Percentiles rank a stretch among this genome's conserved stretches.
Conservation (phyloP, 2,113 vertebrate genomes). For the Chelonoidis abingdonii region DNA sequence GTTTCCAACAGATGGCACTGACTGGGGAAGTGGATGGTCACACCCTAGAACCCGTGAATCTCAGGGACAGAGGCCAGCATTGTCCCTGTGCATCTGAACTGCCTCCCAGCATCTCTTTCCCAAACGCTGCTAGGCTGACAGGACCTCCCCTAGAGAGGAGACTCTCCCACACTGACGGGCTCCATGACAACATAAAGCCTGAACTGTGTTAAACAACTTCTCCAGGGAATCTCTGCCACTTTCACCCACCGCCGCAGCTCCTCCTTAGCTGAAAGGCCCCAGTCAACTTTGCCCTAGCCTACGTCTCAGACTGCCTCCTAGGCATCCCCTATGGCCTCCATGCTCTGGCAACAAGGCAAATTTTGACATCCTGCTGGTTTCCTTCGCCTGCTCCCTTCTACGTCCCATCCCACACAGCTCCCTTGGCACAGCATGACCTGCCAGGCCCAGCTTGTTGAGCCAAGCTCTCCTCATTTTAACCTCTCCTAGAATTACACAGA, state of each 20-base stretch:
- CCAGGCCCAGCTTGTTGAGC: background rate
- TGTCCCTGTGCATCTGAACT: background rate
- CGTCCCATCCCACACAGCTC: background rate
- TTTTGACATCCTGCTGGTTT: background rate
- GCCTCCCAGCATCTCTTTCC: background rate
- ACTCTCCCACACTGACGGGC: background rate
- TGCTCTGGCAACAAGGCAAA: background rate
- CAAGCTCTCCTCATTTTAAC: background rate
- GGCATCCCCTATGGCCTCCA: background rate
- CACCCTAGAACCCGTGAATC: background rate
- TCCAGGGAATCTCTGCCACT: background rate
- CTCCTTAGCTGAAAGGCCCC: background rate
- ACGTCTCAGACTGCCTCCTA: no score
- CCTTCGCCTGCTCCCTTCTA: background rate
- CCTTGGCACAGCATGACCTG: background rate
- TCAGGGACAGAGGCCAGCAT: background rate
- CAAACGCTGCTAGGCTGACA: background rate
- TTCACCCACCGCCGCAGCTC: no score
- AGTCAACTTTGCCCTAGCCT: background rate
- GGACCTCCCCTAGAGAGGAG: background rate
- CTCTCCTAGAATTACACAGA: background rate
- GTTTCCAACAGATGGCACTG: background rate
- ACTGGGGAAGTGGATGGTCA: background rate
- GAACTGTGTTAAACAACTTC: background rate
- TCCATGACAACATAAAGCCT: background rate